Percentiles rank a stretch among this genome's conserved stretches.
phyloP scores from a whole-genome alignment of 2,888 invertebrate genomes.

The Thysanoteuthis rhombus region DNA sequence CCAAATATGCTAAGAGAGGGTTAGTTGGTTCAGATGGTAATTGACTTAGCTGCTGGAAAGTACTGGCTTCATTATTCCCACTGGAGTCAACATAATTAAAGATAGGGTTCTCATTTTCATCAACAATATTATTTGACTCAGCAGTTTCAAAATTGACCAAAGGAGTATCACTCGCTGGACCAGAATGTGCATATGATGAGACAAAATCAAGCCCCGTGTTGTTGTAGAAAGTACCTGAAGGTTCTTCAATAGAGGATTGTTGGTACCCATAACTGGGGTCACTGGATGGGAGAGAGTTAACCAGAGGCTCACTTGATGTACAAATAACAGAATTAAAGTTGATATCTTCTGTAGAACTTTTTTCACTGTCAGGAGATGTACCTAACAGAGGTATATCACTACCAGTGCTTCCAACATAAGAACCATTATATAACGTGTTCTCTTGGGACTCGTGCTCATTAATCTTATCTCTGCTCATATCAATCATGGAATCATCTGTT shows the following conservation, averaged over 20 bases:
- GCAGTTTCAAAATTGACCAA: not conserved
- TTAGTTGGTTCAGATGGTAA: not conserved
- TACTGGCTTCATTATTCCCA: not conserved
- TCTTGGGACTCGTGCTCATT: not conserved
- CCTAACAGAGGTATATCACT: slow-evolving; percentile 26
- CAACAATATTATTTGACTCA: not conserved
- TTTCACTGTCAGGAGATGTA: not conserved
- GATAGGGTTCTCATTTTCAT: not conserved
- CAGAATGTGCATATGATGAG: not conserved
- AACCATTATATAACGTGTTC: not conserved
- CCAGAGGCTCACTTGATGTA: not conserved
- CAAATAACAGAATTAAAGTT: not conserved
- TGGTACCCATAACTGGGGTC: not conserved
- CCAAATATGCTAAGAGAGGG: not conserved
- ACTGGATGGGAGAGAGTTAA: not conserved
- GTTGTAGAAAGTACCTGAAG: not conserved
- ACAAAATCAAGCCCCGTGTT: not conserved
- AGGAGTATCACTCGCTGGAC: not conserved
- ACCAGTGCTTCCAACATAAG: slow-evolving; percentile 19
- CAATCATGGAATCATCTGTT: not conserved
- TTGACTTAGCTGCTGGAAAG: not conserved
- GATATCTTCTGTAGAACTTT: not conserved
- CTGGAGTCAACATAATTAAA: not conserved
- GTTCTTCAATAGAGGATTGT: not conserved
- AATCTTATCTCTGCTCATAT: not conserved